phyloP scores from a whole-genome alignment of 2,113 vertebrate species.

The Misgurnus mizolepis region DNA sequence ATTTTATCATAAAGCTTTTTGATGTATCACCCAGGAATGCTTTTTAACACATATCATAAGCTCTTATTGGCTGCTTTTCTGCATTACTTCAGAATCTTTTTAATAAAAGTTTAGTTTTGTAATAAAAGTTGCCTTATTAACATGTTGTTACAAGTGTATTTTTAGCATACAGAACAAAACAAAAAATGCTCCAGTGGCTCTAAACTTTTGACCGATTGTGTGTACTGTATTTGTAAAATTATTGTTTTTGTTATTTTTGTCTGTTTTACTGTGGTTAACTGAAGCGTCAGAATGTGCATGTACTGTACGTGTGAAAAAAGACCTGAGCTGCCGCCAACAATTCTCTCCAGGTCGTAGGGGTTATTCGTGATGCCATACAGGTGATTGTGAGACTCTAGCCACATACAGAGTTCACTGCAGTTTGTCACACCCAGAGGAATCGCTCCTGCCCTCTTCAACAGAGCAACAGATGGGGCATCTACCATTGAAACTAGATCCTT shows the following conservation, averaged over 20 bases:
- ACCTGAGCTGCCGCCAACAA: slow-evolving; percentile 89
- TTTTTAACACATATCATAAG: too few species aligned
- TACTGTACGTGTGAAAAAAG: slow-evolving; percentile 1
- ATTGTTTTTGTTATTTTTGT: neutral
- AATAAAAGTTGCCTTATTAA: too few species aligned
- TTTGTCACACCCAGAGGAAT: slow-evolving; percentile 90
- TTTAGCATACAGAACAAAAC: too few species aligned
- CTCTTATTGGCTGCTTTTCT: too few species aligned
- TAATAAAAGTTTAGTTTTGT: too few species aligned
- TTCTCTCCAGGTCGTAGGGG: slow-evolving; percentile 83
- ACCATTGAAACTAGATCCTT: slow-evolving; percentile 65
- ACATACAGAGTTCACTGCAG: slow-evolving; percentile 91
- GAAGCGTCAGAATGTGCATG: neutral
- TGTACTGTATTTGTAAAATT: too few species aligned
- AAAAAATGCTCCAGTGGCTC: too few species aligned
- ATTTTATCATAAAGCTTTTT: too few species aligned
- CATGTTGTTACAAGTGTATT: too few species aligned
- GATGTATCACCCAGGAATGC: too few species aligned
- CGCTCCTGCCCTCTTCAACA: slow-evolving; percentile 83
- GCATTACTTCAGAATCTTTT: too few species aligned
- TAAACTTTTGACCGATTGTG: too few species aligned
- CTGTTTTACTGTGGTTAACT: neutral
- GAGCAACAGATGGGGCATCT: slow-evolving; percentile 77
- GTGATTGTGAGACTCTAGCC: slow-evolving; percentile 85
- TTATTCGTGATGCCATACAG: slow-evolving; percentile 84